Base-by-base conservation (phyloP, 2,797 vertebrate genomes). In the Phoebastria nigripes region DNA sequence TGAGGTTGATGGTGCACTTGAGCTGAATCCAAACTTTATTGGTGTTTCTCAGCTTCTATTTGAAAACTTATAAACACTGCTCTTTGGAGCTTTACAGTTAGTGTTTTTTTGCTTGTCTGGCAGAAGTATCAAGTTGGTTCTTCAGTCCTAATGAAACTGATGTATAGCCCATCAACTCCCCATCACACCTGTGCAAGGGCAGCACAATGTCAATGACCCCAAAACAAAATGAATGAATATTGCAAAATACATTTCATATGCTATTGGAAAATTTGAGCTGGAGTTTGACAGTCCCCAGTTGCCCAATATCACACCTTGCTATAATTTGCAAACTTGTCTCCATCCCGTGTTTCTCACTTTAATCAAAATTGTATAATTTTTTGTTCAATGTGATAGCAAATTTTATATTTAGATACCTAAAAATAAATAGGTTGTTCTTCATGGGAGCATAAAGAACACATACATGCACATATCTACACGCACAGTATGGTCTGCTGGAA, bases 11-110 rank as follows among this genome's bases (percentile, higher is more conserved):
- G 94, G 77, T 89, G 83, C 93, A 95, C 97, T 98, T 97, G 95
- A 98, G 95, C 94, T 95, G 96, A 98, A 98, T 97, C 90, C 87
- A 96, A 97, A 96, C 71, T 98, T 98, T 97, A 97, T 95, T 97
- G 94, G 94, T 96, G 82, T 96, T 98, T 97, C 95, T 97, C 96
- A 89, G 96, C 55, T 97, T 96, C 95, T 97, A 62, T 97, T 96
- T 98, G 97, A 97, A 97, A 97, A 97, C 96, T 97, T 98, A 94
- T 91, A 97, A 97, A 97, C 92, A 96, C 54, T 81, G 55, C 66
- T 97, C 74, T 96, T 97, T 94, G 92, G 74, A 89, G 84, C 89
- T 97, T 97, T 97, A 96, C 80, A 73, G 70, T 84, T 69, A 74
- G 25, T 1, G 13, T 8, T 35, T 24, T 37, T 59, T 88, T 95